These are phyloP conservation scores for Nettapus auritus DNA, from an alignment of 2,113 vertebrate species.

Conservation along the genomic window DNA sequence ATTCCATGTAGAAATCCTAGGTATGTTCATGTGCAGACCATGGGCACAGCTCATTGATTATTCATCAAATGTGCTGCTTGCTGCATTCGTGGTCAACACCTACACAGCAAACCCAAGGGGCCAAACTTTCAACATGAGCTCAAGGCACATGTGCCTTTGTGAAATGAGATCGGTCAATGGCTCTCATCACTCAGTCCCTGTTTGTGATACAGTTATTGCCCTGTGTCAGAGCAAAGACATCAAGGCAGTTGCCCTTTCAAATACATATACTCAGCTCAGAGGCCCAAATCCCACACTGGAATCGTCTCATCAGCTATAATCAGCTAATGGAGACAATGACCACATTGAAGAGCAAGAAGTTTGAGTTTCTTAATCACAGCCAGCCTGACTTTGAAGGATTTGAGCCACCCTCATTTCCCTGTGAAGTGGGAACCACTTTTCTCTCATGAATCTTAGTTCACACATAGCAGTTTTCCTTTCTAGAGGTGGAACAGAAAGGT, in stretches of 20 bases:
- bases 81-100: accelerated
- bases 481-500: neutral
- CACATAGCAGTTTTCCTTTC: neutral
- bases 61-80: accelerated
- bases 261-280: accelerated
- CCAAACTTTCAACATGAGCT: neutral
- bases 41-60: neutral
- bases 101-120: neutral
- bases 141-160: neutral
- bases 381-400: neutral
- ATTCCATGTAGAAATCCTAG: too few species aligned
- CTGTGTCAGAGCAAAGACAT: neutral
- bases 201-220: neutral
- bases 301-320: neutral
- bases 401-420: neutral
- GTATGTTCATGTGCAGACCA: accelerated
- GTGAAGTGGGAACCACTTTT: neutral
- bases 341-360: neutral
- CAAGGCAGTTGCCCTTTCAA: neutral
- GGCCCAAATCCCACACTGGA: accelerated
- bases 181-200: neutral
- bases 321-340: neutral
- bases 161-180: neutral
- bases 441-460: accelerated
- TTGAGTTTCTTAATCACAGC: neutral